Percentiles rank a stretch among this genome's conserved stretches.
These are phyloP conservation scores for Xestia xanthographa DNA, from an alignment of 2,888 invertebrate genomes.

Conservation along the genomic window DNA sequence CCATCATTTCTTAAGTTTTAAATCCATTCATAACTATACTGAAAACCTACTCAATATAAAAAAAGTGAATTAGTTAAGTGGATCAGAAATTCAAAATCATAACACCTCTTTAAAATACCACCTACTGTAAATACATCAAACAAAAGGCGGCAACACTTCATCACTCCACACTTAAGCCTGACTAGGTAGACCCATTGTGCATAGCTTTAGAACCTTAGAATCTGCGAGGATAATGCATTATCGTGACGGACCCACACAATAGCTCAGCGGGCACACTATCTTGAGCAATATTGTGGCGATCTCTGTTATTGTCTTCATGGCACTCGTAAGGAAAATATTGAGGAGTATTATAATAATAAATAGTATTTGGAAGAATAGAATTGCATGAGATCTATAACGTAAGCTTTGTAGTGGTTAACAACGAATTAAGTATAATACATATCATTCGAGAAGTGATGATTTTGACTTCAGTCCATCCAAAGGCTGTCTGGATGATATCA, in stretches of 20 bases:
- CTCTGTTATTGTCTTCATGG: slow-evolving; percentile 46
- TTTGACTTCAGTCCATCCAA: neutral
- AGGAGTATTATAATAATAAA: slow-evolving; percentile 35
- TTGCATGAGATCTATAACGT: neutral
- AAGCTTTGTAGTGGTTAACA: neutral
- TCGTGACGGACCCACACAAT: slow-evolving; percentile 53
- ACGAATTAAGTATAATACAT: neutral
- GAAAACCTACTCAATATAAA: too few relatives aligned
- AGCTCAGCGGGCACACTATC: slow-evolving; percentile 44
- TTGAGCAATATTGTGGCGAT: slow-evolving; percentile 47
- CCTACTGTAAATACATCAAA: slow-evolving; percentile 6
- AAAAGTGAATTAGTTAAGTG: neutral
- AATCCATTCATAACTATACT: too few relatives aligned
- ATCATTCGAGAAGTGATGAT: neutral
- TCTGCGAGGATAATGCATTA: slow-evolving; percentile 46
- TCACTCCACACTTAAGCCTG: slow-evolving; percentile 31
- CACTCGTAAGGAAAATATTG: slow-evolving; percentile 25
- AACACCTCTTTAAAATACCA: neutral
- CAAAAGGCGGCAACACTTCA: slow-evolving; percentile 25
- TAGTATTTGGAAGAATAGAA: slow-evolving; percentile 1
- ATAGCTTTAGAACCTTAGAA: slow-evolving; percentile 42
- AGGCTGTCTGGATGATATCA: neutral
- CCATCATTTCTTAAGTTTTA: too few relatives aligned
- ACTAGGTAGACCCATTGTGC: slow-evolving; percentile 43
- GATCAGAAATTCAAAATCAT: neutral